phyloP scores from a whole-genome alignment of 2,797 vertebrate species.

The Sciaenops ocellatus region DNA sequence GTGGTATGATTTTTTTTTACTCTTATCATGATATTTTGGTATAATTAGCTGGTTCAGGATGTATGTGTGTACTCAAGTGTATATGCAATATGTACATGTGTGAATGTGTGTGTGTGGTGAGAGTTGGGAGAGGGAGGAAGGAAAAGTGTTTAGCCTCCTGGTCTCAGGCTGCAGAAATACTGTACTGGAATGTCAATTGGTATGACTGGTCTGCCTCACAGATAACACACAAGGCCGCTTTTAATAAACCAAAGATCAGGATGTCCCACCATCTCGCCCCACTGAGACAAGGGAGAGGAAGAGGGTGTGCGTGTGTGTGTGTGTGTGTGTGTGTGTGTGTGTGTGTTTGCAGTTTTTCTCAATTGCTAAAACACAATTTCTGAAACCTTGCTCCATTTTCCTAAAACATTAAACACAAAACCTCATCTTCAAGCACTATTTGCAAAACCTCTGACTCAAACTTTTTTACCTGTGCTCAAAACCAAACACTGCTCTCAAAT shows the following conservation, averaged over 20 bases:
- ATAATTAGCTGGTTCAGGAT: constrained; percentile 1
- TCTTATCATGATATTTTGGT: constrained; percentile 24
- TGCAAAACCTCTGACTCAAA: too few species aligned
- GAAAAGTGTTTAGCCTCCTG: constrained; percentile 44
- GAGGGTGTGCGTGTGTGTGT: not conserved
- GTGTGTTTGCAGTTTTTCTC: too few species aligned
- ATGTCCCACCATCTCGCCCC: constrained; percentile 51
- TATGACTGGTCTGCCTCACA: constrained; percentile 66
- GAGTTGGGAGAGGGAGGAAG: constrained; percentile 23
- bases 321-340: too few species aligned
- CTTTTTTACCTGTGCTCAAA: too few species aligned
- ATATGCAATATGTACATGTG: not conserved
- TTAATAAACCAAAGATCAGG: constrained; percentile 72
- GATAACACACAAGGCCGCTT: constrained; percentile 75
- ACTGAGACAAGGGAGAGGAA: constrained; percentile 22
- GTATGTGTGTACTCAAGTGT: not conserved
- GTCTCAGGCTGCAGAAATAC: constrained; percentile 58
- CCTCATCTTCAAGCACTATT: too few species aligned
- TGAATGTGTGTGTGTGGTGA: not conserved
- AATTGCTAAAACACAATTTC: too few species aligned
- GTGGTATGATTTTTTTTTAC: not conserved
- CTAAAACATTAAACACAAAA: too few species aligned
- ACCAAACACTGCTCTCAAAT: too few species aligned
- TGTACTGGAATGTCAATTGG: constrained; percentile 80
- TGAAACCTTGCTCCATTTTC: too few species aligned